Percentiles rank a stretch among this genome's conserved stretches.
phyloP scores from a whole-genome alignment of 2,113 vertebrate species.

The Protobothrops mucrosquamatus region DNA sequence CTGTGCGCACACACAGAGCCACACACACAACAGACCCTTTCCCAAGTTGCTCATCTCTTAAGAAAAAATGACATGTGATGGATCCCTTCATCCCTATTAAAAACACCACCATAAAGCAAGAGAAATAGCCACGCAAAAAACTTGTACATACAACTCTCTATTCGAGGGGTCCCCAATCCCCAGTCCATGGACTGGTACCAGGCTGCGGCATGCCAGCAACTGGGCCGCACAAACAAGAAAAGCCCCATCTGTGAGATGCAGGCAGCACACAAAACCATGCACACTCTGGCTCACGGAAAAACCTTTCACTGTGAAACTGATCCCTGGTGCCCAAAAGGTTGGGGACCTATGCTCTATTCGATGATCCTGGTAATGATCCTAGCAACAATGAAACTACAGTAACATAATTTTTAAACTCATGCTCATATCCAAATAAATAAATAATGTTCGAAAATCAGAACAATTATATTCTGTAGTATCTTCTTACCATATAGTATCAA shows the following conservation, averaged over 20 bases:
- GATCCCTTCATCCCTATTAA: neutral
- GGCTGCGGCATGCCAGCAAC: too few species aligned
- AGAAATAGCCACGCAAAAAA: neutral
- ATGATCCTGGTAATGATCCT: neutral
- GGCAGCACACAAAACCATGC: too few species aligned
- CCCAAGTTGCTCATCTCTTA: neutral
- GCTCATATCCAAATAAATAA: neutral
- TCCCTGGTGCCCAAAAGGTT: too few species aligned
- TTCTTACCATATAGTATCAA: too few species aligned
- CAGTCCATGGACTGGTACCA: too few species aligned
- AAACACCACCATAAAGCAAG: neutral
- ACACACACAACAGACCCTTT: slow-evolving; percentile 24
- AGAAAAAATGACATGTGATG: neutral
- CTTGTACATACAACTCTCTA: neutral
- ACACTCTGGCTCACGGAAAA: too few species aligned
- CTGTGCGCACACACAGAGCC: slow-evolving; percentile 13
- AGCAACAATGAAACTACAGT: neutral
- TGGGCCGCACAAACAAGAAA: too few species aligned
- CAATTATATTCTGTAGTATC: too few species aligned
- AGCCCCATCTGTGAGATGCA: too few species aligned
- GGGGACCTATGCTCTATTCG: neutral
- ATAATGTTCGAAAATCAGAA: neutral
- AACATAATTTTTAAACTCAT: neutral
- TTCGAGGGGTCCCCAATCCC: too few species aligned
- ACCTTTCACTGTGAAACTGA: too few species aligned